Evolutionary conservation across 2,113 vertebrate species (phyloP).

Genomic region (Eira barbara): DNA sequence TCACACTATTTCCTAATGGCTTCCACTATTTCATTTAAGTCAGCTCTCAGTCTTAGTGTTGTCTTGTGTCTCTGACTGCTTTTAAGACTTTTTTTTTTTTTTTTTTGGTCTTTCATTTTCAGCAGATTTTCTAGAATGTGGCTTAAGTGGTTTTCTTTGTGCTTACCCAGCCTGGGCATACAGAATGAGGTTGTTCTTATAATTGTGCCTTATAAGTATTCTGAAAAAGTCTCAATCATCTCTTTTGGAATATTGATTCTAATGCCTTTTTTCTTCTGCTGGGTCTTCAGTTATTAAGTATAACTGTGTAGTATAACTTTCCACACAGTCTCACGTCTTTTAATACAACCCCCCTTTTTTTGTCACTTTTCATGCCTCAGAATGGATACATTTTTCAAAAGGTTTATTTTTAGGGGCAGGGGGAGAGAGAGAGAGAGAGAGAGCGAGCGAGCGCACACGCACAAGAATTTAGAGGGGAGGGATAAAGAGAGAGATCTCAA

Average conservation of each 20-base stretch:
- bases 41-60: neutral
- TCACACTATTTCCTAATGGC: neutral
- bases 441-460: accelerated
- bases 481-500: neutral
- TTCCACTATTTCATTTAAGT: neutral
- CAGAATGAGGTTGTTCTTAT: neutral
- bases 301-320: neutral
- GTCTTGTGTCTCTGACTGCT: neutral
- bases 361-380: neutral
- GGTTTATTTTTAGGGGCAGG: neutral
- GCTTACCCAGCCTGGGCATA: neutral
- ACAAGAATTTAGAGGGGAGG: neutral
- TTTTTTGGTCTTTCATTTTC: neutral
- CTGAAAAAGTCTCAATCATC: neutral
- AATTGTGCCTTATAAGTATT: neutral
- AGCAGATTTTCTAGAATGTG: neutral
- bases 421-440: neutral
- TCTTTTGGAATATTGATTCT: neutral
- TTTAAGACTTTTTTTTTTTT: neutral
- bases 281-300: neutral
- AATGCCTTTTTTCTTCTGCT: neutral
- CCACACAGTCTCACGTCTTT: neutral
- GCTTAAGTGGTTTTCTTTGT: neutral
- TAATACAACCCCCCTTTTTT: neutral
- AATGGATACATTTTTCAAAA: neutral